Percentiles rank a stretch among this genome's conserved stretches.
Evolutionary conservation across 2,113 vertebrate species (phyloP).

Genomic region (Cheilinus undulatus): DNA sequence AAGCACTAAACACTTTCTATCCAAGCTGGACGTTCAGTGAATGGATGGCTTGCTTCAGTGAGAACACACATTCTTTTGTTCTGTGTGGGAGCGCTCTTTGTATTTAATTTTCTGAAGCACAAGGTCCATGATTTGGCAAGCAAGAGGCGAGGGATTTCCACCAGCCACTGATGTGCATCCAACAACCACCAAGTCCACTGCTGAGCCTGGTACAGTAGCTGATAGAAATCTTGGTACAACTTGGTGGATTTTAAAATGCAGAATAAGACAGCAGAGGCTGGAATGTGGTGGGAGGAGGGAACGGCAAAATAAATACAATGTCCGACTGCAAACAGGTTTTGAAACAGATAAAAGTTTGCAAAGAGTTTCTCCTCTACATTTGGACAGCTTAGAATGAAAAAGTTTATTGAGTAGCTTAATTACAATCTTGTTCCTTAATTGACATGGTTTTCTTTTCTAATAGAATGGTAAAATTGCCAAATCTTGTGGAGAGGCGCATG

Average conservation of each 20-base stretch:
- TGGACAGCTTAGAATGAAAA: too few species aligned
- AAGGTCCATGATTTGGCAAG: conserved; percentile 34
- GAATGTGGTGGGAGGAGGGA: conserved; percentile 47
- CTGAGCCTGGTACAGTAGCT: neutral
- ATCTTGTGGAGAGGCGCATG: neutral
- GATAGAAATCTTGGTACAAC: neutral
- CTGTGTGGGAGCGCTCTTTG: neutral
- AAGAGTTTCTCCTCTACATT: neutral
- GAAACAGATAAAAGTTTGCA: conserved; percentile 1
- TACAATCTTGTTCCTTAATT: neutral
- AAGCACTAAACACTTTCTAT: neutral
- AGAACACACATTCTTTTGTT: conserved; percentile 40
- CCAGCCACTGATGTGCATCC: neutral
- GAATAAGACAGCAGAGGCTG: conserved; percentile 21
- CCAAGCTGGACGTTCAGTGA: neutral
- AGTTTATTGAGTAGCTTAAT: neutral
- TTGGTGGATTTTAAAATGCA: neutral
- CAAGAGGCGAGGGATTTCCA: conserved; percentile 32
- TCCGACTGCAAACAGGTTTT: conserved; percentile 8
- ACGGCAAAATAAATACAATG: conserved; percentile 31
- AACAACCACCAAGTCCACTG: neutral
- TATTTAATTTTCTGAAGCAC: conserved; percentile 24
- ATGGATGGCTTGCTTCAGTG: neutral
- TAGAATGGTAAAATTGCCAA: neutral
- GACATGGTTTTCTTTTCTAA: neutral